phyloP scores from a whole-genome alignment of 2,797 vertebrate species.

The Potorous gilbertii region DNA sequence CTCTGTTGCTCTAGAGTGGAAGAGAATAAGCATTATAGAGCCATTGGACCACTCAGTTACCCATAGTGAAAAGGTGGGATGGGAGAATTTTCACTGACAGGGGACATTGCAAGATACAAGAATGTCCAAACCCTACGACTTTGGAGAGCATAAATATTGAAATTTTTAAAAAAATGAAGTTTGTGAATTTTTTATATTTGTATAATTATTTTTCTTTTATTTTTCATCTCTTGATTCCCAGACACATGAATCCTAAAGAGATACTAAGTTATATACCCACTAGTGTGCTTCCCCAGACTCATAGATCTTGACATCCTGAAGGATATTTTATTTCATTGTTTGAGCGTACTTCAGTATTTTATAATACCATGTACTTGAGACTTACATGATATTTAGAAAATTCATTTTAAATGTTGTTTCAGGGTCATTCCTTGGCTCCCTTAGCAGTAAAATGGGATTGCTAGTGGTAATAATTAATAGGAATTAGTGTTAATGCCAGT shows the following conservation, averaged over 20 bases:
- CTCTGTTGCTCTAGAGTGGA: no score
- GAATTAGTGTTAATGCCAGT: neutral
- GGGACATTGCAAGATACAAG: no score
- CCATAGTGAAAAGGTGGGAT: no score
- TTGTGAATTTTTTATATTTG: neutral
- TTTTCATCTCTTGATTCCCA: neutral
- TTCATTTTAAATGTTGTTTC: neutral
- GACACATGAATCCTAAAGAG: neutral
- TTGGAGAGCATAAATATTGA: no score
- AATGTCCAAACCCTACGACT: no score
- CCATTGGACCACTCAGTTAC: no score
- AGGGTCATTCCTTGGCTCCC: neutral
- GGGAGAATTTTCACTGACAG: no score
- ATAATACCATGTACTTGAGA: neutral
- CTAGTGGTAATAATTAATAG: neutral
- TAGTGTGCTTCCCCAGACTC: neutral
- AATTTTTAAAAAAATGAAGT: no score
- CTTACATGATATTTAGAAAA: neutral
- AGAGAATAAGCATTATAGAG: no score
- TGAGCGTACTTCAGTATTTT: neutral
- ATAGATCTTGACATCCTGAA: neutral
- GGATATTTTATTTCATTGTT: neutral
- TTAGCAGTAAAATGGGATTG: neutral
- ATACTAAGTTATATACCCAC: neutral
- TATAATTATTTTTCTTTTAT: neutral